Evolutionary conservation across 2,797 vertebrate genomes (phyloP).

Genomic region (Bradypodion ventrale): DNA sequence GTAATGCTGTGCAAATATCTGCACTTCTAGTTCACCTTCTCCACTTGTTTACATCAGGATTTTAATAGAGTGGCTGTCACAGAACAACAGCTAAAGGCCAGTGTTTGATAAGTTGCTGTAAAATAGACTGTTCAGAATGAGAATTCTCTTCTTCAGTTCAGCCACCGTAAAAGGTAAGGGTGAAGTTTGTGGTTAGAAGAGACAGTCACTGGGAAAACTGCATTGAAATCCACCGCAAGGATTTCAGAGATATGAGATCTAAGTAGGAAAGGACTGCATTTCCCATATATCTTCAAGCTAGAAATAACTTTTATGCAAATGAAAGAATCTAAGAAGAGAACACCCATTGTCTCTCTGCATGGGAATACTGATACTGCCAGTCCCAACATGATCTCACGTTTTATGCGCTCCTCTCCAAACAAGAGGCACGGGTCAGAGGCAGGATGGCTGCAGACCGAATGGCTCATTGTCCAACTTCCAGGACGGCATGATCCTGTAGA

Average conservation of each 20-base stretch:
- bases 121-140: conserved; percentile 78
- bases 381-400: too few species aligned
- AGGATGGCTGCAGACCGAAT: too few species aligned
- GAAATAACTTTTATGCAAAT: conserved; percentile 41
- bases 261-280: conserved; percentile 64
- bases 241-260: conserved; percentile 63
- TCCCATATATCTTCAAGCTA: conserved; percentile 59
- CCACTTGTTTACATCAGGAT: conserved; percentile 81
- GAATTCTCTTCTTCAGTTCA: conserved; percentile 76
- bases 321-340: conserved; percentile 6
- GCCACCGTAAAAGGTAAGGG: conserved; percentile 66
- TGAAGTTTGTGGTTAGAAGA: conserved; percentile 54
- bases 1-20: conserved; percentile 81
- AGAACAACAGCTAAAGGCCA: conserved; percentile 80
- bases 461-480: too few species aligned
- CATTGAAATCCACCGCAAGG: conserved; percentile 58
- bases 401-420: too few species aligned
- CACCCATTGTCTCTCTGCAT: not conserved
- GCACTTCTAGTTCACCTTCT: conserved; percentile 79
- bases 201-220: conserved; percentile 55
- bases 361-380: too few species aligned
- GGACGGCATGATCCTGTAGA: too few species aligned
- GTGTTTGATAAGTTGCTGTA: conserved; percentile 79
- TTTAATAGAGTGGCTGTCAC: conserved; percentile 82
- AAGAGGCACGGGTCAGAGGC: too few species aligned